phyloP scores from a whole-genome alignment of 2,888 invertebrate species.

The Ornithoptera alexandrae region DNA sequence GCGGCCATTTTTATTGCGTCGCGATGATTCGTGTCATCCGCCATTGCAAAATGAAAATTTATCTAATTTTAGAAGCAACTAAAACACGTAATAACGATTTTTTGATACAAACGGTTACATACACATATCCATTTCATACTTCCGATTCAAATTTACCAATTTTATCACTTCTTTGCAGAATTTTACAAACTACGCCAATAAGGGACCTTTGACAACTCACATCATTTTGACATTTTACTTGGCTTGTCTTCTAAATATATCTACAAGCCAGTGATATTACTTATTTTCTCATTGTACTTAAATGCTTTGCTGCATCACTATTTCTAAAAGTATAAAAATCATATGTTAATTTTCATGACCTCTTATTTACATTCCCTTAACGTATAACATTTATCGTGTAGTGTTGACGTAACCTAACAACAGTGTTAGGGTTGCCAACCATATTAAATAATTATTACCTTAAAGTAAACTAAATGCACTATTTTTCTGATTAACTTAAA shows the following conservation, averaged over 20 bases:
- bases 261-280: slow-evolving; percentile 56
- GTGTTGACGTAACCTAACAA: slow-evolving; percentile 25
- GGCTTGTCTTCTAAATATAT: slow-evolving; percentile 48
- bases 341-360: slow-evolving; percentile 34
- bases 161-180: slow-evolving; percentile 62
- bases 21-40: slow-evolving; percentile 80
- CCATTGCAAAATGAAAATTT: slow-evolving; percentile 72
- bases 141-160: slow-evolving; percentile 52
- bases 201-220: slow-evolving; percentile 69
- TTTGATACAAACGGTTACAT: slow-evolving; percentile 47
- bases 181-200: slow-evolving; percentile 70
- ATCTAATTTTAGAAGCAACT: slow-evolving; percentile 51
- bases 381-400: slow-evolving; percentile 10
- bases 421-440: slow-evolving; percentile 24
- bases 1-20: slow-evolving; percentile 80
- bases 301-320: slow-evolving; percentile 27
- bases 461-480: neutral
- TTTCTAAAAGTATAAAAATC: slow-evolving; percentile 37
- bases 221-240: slow-evolving; percentile 76
- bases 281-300: slow-evolving; percentile 40
- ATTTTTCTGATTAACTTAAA: neutral
- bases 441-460: slow-evolving; percentile 3
- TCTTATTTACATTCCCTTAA: slow-evolving; percentile 5
- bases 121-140: slow-evolving; percentile 59
- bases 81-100: slow-evolving; percentile 53